Conservation (phyloP, 2,113 vertebrate genomes). For the Nicator chloris region DNA sequence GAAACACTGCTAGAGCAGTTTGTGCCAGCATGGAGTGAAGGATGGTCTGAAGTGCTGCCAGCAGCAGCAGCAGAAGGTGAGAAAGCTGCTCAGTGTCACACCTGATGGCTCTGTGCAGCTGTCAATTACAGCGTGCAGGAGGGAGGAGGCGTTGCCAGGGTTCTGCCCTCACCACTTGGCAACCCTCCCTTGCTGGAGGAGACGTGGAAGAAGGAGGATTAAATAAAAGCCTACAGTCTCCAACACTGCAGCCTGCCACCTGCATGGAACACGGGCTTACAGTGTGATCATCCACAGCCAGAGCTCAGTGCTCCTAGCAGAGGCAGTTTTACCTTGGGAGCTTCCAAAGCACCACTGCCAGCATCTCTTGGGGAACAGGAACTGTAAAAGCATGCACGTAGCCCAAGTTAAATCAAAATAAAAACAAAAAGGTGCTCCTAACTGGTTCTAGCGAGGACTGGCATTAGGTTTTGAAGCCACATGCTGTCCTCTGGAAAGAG, state of each 20-base stretch:
- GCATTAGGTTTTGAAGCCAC: background rate
- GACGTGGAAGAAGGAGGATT: background rate
- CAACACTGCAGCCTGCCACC: background rate
- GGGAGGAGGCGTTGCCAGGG: rapidly evolving
- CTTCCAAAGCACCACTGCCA: background rate
- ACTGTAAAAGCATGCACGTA: background rate
- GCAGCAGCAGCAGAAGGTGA: background rate
- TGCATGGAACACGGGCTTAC: rapidly evolving
- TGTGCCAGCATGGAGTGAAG: background rate
- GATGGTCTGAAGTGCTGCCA: background rate
- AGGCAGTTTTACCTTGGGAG: background rate
- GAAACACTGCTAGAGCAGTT: background rate
- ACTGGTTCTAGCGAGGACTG: background rate
- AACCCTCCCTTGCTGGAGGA: background rate
- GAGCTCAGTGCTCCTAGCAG: background rate
- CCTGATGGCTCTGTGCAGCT: background rate
- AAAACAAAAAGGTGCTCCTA: background rate
- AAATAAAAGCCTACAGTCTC: background rate
- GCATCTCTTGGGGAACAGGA: background rate
- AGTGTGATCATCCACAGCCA: background rate
- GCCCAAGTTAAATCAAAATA: background rate
- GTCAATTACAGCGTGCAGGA: rapidly evolving
- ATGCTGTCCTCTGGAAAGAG: background rate
- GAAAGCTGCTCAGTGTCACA: background rate
- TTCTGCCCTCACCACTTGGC: background rate